Percentiles rank a stretch among this genome's conserved stretches.
Conservation (phyloP, 2,888 invertebrate genomes). For the Apeira syringaria region DNA sequence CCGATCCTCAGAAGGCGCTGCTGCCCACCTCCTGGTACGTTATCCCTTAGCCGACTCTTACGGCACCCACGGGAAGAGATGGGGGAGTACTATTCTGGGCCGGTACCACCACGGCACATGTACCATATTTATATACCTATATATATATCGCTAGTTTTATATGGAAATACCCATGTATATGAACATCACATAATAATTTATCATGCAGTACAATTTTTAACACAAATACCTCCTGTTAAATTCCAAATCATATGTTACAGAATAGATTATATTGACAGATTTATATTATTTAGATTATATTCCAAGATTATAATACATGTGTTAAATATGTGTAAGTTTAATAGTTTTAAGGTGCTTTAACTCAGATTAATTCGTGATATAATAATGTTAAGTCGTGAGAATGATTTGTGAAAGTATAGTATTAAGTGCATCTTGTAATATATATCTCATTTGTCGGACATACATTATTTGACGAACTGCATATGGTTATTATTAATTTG, state of each 20-base stretch:
- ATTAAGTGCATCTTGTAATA: conserved; percentile 32
- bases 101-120: too few relatives aligned
- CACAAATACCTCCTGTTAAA: conserved; percentile 72
- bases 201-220: conserved; percentile 65
- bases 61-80: too few relatives aligned
- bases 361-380: conserved; percentile 74
- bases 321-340: conserved; percentile 55
- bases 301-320: conserved; percentile 54
- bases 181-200: conserved; percentile 57
- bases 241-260: conserved; percentile 72
- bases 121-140: too few relatives aligned
- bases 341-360: conserved; percentile 76
- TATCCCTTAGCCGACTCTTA: too few relatives aligned
- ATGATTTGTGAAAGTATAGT: conserved; percentile 26
- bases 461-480: too few relatives aligned
- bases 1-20: too few relatives aligned
- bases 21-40: too few relatives aligned
- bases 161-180: conserved; percentile 26
- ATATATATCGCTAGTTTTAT: conserved; percentile 23
- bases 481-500: too few relatives aligned
- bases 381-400: conserved; percentile 49
- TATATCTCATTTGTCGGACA: too few relatives aligned
- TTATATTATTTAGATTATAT: conserved; percentile 56
- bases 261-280: conserved; percentile 57
- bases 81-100: too few relatives aligned